Base-by-base conservation (phyloP, 2,888 invertebrate species). In the Polydrusus pterygomalis region DNA sequence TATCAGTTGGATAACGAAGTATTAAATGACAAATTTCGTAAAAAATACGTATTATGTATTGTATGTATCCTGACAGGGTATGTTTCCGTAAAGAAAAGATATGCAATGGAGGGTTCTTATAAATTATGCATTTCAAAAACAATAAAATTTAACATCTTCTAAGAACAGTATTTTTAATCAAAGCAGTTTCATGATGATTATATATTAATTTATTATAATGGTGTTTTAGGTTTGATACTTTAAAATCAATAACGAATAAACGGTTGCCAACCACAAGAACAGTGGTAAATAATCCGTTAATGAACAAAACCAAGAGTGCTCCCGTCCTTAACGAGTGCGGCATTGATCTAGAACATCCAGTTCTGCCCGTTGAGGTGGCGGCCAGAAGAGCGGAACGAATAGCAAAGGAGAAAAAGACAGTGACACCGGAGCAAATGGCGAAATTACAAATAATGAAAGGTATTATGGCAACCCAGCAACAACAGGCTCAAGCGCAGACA, bases 261-360 rank as follows among this genome's bases (percentile, higher is more conserved):
- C 92, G 94, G 78, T 77, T 82, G 17, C 93, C 95, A 3, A 92
- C 94, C 7, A 92, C 94, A 62, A 60, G 95, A 85, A 93, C 95
- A 38, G 90, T 94, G 20, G 91, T 93, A 76, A 93, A 92, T 80
- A 95, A 93, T 84, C 92, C 94, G 10, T 65, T 81, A 40, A 79
- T 81, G 81, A 96, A 95, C 88, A 96, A 93, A 87, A 91, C 94
- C 49, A 96, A 96, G 86, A 96, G 96, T 87, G 92, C 94, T 30
- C 93, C 94, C 63, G 93, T 96, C 76, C 89, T 97, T 82, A 92
- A 91, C 74, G 97, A 97, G 80, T 93, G 93, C 85, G 95, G 95
- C 43, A 94, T 98, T 75, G 90, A 90, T 78, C 95, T 96, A 85
- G 97, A 98, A 83, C 91, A 91, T 85, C 97, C 97, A 7, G 89